These are phyloP conservation scores for Leptarthrus brevirostris DNA, from an alignment of 2,888 invertebrate genomes.

Conservation along the genomic window DNA sequence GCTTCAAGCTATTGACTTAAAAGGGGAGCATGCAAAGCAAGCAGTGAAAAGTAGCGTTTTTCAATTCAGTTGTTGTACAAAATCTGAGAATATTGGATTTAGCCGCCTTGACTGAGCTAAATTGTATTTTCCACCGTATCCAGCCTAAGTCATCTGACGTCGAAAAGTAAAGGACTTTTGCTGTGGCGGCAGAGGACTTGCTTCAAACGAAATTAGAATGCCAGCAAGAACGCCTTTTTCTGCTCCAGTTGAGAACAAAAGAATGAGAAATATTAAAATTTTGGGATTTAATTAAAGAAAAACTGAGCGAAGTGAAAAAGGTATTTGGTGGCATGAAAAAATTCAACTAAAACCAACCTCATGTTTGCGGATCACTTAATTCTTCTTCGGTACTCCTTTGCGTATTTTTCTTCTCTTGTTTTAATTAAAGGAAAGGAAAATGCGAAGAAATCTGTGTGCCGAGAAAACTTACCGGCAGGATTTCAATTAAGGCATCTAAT, in stretches of 20 bases:
- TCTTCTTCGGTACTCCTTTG: not conserved
- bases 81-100: conserved; percentile 35
- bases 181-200: not conserved
- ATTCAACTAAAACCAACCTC: not conserved
- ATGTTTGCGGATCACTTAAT: conserved; percentile 8
- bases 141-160: conserved; percentile 31
- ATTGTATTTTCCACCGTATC: conserved; percentile 17
- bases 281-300: conserved; percentile 40
- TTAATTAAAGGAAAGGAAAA: conserved; percentile 29
- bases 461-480: conserved; percentile 26
- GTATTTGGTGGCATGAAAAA: not conserved
- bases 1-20: conserved; percentile 39
- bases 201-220: conserved; percentile 30
- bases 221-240: conserved; percentile 18
- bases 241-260: conserved; percentile 45
- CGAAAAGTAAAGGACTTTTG: not conserved
- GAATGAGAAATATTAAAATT: conserved; percentile 44
- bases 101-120: not conserved
- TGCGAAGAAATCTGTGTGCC: conserved; percentile 26
- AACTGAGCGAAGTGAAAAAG: not conserved
- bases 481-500: conserved; percentile 49
- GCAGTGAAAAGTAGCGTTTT: conserved; percentile 16
- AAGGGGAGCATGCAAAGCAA: not conserved
- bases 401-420: conserved; percentile 18
- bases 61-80: conserved; percentile 27